Evolutionary conservation across 2,888 invertebrate genomes (phyloP), one percentile per base, ranked within the genome.

Genomic region (Diachrysia chrysitis): DNA sequence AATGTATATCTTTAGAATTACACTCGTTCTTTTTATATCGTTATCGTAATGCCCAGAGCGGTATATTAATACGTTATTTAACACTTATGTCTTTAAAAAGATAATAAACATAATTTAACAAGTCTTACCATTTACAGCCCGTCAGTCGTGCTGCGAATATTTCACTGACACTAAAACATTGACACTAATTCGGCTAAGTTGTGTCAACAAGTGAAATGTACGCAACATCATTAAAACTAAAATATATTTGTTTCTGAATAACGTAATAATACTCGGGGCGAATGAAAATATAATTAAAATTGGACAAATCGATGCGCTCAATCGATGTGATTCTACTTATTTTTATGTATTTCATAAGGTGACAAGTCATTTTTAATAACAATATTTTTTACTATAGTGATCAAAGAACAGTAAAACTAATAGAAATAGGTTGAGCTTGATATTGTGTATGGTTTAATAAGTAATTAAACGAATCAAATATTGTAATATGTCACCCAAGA

Each of bases 91-190:
- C 68, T 83, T 79, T 74, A 77, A 67, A 69, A 71, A 71, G 55
- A 82, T 71, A 63, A 80, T 78, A 74, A 85, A 84, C 79, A 83
- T 75, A 79, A 82, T 82, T 85, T 84, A 90, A 91, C 88, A 92
- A 92, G 92, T 92, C 92, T 92, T 90, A 88, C 79, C 74, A 75
- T 85, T 89, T 88, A 92, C 91, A 93, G 91, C 92, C 92, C 87
- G 86, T 88, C 79, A 66, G 72, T 89, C 62, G 65, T 70, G 73
- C 81, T 82, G 79, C 65, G 54, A 46, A 82, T 82, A 79, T 82
- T 84, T 77, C 83, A 82, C 79, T 70, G 17, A 71, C 70, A 66
- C 69, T 46, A 60, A 23, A 63, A 56, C 73, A 69, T 76, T 81
- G 63, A 66, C 57, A 71, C 69, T 76, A 79, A 80, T 82, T 80